phyloP scores from a whole-genome alignment of 2,888 invertebrate genomes.

The Stenodera caucasica region DNA sequence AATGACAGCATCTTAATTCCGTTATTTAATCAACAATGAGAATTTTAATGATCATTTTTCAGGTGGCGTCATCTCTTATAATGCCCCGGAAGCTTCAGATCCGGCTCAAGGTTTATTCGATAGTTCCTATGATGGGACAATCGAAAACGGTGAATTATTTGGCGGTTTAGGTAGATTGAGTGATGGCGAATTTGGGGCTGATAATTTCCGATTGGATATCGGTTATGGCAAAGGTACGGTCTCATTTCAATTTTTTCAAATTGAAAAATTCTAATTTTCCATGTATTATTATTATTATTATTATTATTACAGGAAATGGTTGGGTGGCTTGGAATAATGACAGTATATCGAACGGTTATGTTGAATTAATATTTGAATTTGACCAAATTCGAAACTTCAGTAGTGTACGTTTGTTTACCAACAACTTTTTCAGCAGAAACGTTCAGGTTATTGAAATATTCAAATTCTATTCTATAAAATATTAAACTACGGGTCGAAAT shows the following conservation, averaged over 20 bases:
- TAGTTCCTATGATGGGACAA: conserved; percentile 67
- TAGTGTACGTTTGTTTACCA: conserved; percentile 67
- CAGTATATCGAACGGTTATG: conserved; percentile 58
- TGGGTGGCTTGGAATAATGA: conserved; percentile 78
- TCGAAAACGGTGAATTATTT: conserved; percentile 54
- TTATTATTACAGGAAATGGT: conserved; percentile 66
- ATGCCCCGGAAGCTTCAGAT: conserved; percentile 59
- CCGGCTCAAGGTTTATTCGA: conserved; percentile 61
- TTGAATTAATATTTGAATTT: conserved; percentile 73
- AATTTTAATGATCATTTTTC: conserved; percentile 39
- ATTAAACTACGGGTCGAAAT: too few relatives aligned
- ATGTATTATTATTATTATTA: too few relatives aligned
- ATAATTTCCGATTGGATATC: conserved; percentile 64
- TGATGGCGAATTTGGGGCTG: conserved; percentile 66
- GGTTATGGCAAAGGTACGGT: conserved; percentile 62
- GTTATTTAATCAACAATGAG: not conserved
- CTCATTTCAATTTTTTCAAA: conserved; percentile 15
- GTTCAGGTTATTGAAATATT: conserved; percentile 59
- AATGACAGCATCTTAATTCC: not conserved
- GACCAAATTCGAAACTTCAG: conserved; percentile 70
- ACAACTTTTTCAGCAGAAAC: conserved; percentile 70
- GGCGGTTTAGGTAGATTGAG: conserved; percentile 71
- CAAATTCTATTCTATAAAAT: not conserved
- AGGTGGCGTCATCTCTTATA: conserved; percentile 63
- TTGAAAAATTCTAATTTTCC: too few relatives aligned